Percentiles rank a stretch among this genome's conserved stretches.
Evolutionary conservation across 1,140 invertebrate species (phyloP).

Genomic region (Orussus abietinus): DNA sequence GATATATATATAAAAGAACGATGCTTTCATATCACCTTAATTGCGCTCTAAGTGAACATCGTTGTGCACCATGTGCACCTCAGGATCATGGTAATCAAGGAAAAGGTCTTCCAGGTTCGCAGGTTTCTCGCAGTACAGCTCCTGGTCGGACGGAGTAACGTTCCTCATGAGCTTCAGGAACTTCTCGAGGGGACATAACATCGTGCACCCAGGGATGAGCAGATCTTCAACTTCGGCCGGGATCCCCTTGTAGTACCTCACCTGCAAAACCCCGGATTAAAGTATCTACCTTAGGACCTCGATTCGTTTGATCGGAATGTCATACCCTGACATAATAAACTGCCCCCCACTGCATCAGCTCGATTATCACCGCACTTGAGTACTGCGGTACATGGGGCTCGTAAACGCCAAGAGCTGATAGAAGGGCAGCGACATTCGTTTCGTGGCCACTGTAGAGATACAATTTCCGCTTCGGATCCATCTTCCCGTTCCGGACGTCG

Average conservation of each 20-base stretch:
- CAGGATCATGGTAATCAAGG: no score
- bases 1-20: no score
- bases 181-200: conserved; percentile 53
- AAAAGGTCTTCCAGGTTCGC: no score
- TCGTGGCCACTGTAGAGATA: conserved; percentile 66
- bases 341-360: conserved; percentile 23
- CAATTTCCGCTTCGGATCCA: conserved; percentile 47
- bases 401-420: conserved; percentile 62
- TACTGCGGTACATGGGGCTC: conserved; percentile 57
- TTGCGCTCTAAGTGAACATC: no score
- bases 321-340: conserved; percentile 54
- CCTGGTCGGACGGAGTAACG: conserved; percentile 21
- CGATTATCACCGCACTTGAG: conserved; percentile 48
- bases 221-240: conserved; percentile 48
- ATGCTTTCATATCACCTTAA: no score
- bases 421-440: conserved; percentile 63
- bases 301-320: background rate
- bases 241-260: conserved; percentile 53
- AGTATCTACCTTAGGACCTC: background rate
- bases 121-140: conserved; percentile 23
- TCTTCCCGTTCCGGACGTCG: conserved; percentile 36
- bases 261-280: conserved; percentile 9
- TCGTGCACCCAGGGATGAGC: conserved; percentile 57
- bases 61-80: no score
- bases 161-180: conserved; percentile 17